Evolutionary conservation across 1,140 invertebrate species (phyloP).

Genomic region (Drosophila virilis): DNA sequence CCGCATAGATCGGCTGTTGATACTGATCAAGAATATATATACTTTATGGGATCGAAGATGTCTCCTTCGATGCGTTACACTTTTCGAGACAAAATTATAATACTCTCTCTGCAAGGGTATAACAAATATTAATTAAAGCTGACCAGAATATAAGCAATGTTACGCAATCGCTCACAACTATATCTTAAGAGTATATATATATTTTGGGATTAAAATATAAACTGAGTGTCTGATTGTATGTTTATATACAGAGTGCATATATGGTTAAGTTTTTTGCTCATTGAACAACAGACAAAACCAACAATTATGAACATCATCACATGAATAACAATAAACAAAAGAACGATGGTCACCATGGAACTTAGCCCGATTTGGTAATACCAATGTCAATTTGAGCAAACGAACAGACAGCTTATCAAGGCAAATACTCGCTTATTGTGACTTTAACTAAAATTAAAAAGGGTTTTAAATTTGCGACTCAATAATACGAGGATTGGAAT

Average conservation of each 20-base stretch:
- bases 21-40: too few relatives aligned
- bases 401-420: constrained; percentile 10
- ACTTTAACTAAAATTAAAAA: constrained; percentile 4
- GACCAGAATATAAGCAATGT: too few relatives aligned
- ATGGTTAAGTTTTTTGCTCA: constrained; percentile 4
- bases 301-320: constrained; percentile 3
- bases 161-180: too few relatives aligned
- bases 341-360: constrained; percentile 24
- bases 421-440: neutral
- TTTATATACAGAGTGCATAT: neutral
- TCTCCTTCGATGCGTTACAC: too few relatives aligned
- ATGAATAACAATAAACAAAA: constrained; percentile 27
- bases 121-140: too few relatives aligned
- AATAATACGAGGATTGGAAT: too few relatives aligned
- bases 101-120: too few relatives aligned
- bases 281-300: constrained; percentile 3
- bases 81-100: too few relatives aligned
- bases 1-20: too few relatives aligned
- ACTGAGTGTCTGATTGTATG: neutral
- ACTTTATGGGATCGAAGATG: too few relatives aligned
- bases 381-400: constrained; percentile 12
- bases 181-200: too few relatives aligned
- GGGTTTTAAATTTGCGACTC: neutral
- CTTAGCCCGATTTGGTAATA: constrained; percentile 13
- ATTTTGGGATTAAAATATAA: too few relatives aligned